Evolutionary conservation across 2,113 vertebrate genomes (phyloP).

Genomic region (Gila orcuttii): DNA sequence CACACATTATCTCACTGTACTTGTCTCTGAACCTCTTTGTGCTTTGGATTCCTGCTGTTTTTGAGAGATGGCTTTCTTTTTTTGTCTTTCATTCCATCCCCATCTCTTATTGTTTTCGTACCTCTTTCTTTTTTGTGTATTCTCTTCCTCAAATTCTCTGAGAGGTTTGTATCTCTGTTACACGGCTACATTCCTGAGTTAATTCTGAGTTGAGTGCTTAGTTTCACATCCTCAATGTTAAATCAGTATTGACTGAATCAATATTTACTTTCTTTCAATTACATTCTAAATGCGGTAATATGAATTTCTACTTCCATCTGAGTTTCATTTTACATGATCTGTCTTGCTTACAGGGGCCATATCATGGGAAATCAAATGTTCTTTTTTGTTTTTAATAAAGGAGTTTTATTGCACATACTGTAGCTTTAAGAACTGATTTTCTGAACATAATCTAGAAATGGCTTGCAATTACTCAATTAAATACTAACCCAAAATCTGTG

Average conservation of each 20-base stretch:
- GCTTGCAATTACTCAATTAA: neutral
- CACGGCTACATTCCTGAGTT: neutral
- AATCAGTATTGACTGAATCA: neutral
- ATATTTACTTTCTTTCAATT: neutral
- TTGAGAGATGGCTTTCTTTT: neutral
- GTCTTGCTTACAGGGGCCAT: neutral
- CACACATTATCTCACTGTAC: slow-evolving; percentile 26
- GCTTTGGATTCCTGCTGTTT: slow-evolving; percentile 14
- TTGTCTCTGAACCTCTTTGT: slow-evolving; percentile 31
- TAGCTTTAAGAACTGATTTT: neutral
- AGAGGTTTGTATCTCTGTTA: neutral
- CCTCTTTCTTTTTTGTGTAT: neutral
- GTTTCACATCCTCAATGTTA: neutral
- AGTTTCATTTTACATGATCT: neutral
- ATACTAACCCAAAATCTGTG: neutral
- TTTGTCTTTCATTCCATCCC: neutral
- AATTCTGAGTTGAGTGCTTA: neutral
- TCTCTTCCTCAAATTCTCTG: neutral
- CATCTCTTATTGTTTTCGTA: neutral
- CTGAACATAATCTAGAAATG: neutral
- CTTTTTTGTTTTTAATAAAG: neutral
- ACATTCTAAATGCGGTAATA: neutral
- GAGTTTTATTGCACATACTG: too few relatives aligned
- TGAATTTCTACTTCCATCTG: neutral
- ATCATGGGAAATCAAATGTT: neutral